These are phyloP conservation scores for Cassiopea andromeda DNA, from an alignment of 30 jellyfish, hydroid and myxozoan species.

Conservation along the genomic window DNA sequence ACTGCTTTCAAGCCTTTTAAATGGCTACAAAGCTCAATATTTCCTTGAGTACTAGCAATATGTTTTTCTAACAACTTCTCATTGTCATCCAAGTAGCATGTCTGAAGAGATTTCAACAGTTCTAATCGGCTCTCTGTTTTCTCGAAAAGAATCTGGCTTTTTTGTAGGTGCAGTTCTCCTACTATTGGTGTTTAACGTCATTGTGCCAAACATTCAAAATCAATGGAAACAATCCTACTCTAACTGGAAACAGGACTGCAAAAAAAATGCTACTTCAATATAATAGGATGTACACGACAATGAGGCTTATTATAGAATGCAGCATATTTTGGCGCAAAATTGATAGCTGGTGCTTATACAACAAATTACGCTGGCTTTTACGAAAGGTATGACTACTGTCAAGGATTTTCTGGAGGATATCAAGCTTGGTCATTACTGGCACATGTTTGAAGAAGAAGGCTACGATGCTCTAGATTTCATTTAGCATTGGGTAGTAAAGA, in stretches of 20 bases:
- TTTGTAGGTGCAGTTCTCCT: no score
- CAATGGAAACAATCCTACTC: background rate
- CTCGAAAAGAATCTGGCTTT: no score
- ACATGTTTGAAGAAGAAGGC: slow-evolving; percentile 29
- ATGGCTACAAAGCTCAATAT: no score
- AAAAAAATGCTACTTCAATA: background rate
- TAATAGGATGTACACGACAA: background rate
- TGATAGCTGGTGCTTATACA: background rate
- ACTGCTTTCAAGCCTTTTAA: no score
- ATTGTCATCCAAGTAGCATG: no score
- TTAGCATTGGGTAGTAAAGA: slow-evolving; percentile 14
- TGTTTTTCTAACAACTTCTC: no score
- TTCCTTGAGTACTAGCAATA: no score
- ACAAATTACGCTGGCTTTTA: background rate
- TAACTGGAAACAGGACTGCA: background rate
- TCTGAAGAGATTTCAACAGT: no score
- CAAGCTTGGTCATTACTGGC: slow-evolving; percentile 40
- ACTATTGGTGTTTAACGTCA: no score
- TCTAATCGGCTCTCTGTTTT: no score
- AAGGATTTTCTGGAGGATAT: slow-evolving; percentile 19
- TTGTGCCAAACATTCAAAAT: no score
- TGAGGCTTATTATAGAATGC: background rate
- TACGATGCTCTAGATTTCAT: slow-evolving; percentile 23
- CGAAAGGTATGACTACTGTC: slow-evolving; percentile 9
- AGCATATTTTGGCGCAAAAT: background rate